Evolutionary conservation across 1,140 invertebrate genomes (phyloP).

Genomic region (Drosophila chauvacae): DNA sequence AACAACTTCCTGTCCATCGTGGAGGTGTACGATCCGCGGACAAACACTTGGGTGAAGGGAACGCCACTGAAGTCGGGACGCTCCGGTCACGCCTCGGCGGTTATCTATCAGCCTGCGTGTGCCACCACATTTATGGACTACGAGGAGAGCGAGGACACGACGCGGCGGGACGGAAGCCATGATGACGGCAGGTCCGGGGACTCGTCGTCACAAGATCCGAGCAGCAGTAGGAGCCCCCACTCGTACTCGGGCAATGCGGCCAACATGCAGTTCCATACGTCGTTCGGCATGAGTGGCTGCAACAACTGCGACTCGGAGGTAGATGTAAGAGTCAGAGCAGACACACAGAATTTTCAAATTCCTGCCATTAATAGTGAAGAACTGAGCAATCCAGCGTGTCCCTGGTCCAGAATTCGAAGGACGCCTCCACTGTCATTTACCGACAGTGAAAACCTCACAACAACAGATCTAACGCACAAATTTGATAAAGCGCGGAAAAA

Average conservation of each 20-base stretch:
- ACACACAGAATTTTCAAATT: slow-evolving; percentile 5
- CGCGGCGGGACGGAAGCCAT: slow-evolving; percentile 43
- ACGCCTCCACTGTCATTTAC: slow-evolving; percentile 12
- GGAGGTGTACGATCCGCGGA: slow-evolving; percentile 93
- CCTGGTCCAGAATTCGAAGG: slow-evolving; percentile 6
- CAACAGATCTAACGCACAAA: background rate
- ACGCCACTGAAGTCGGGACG: slow-evolving; percentile 92
- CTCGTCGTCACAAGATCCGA: slow-evolving; percentile 27
- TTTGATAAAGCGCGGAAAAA: slow-evolving; percentile 6
- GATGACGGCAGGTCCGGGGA: slow-evolving; percentile 12
- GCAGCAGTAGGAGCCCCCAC: slow-evolving; percentile 21
- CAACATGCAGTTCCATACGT: slow-evolving; percentile 73
- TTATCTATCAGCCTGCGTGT: slow-evolving; percentile 90
- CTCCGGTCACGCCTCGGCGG: slow-evolving; percentile 95
- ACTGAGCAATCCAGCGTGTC: slow-evolving; percentile 4
- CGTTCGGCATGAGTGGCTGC: slow-evolving; percentile 63
- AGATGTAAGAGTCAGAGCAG: background rate
- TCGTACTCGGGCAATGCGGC: slow-evolving; percentile 33
- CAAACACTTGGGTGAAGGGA: slow-evolving; percentile 90
- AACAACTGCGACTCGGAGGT: slow-evolving; percentile 67
- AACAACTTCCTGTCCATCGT: slow-evolving; percentile 91
- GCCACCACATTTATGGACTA: slow-evolving; percentile 86
- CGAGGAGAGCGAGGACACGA: slow-evolving; percentile 58
- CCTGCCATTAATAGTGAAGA: slow-evolving; percentile 26
- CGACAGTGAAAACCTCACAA: background rate